Evolutionary conservation across 2,888 invertebrate species (phyloP).

Genomic region (Sisyra terminalis): DNA sequence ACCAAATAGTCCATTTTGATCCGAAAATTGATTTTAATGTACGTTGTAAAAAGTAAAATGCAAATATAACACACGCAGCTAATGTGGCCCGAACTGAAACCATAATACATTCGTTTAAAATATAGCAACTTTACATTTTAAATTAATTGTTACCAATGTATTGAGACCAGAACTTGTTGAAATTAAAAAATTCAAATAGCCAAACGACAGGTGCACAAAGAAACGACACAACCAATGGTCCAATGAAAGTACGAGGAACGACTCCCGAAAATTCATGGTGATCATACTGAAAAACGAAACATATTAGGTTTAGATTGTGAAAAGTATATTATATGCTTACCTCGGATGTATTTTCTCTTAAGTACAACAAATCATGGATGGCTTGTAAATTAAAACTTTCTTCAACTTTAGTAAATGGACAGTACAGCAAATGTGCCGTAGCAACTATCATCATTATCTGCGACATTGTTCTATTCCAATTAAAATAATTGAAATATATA

Average conservation of each 20-base stretch:
- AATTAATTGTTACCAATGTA: slow-evolving; percentile 54
- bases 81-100: slow-evolving; percentile 67
- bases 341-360: slow-evolving; percentile 66
- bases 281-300: slow-evolving; percentile 61
- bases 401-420: slow-evolving; percentile 97
- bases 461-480: slow-evolving; percentile 36
- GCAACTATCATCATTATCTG: slow-evolving; percentile 58
- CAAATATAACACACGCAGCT: slow-evolving; percentile 54
- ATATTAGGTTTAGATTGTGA: background rate
- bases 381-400: slow-evolving; percentile 99
- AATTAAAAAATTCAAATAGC: slow-evolving; percentile 44
- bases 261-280: slow-evolving; percentile 96
- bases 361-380: slow-evolving; percentile 89
- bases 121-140: slow-evolving; percentile 14
- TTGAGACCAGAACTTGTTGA: slow-evolving; percentile 77
- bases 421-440: slow-evolving; percentile 63
- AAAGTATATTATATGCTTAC: slow-evolving; percentile 31
- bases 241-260: slow-evolving; percentile 91
- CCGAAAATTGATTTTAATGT: slow-evolving; percentile 68
- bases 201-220: slow-evolving; percentile 61
- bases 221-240: slow-evolving; percentile 67
- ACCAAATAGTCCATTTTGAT: slow-evolving; percentile 61
- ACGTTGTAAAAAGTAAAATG: slow-evolving; percentile 57
- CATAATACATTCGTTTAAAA: slow-evolving; percentile 10
- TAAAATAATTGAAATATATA: too few relatives aligned